phyloP scores from a whole-genome alignment of 2,113 vertebrate species.

The Lanius ludovicianus region DNA sequence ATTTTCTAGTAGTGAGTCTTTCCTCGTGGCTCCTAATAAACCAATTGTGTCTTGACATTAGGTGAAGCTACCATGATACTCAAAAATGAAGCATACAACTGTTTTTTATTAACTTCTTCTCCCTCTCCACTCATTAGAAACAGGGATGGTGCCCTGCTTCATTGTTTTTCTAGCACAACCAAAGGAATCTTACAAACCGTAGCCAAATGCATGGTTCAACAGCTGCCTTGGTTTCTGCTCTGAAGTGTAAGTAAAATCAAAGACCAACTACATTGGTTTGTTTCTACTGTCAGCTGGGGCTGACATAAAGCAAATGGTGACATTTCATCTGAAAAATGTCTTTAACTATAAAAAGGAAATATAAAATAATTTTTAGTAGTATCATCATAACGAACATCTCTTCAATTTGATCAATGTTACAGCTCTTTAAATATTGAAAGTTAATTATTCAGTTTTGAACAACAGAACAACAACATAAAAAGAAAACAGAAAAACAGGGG shows the following conservation, averaged over 20 bases:
- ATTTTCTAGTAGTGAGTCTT: background rate
- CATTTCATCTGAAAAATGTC: background rate
- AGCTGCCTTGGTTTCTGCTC: background rate
- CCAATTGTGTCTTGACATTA: background rate
- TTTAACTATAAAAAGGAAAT: background rate
- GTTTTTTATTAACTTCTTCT: background rate
- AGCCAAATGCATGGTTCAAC: background rate
- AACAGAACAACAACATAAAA: background rate
- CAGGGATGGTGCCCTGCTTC: background rate
- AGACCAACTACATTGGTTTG: background rate
- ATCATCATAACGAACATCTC: background rate
- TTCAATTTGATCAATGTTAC: background rate
- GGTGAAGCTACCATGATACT: background rate
- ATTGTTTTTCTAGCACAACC: background rate
- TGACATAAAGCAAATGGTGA: background rate
- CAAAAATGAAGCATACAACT: background rate
- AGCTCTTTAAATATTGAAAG: background rate
- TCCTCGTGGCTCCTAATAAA: background rate
- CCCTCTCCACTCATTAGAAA: background rate
- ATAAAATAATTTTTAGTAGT: background rate
- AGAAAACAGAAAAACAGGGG: background rate
- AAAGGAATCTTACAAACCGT: background rate
- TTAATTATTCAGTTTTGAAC: background rate
- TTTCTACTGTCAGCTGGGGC: background rate
- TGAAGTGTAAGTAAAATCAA: background rate